Base-by-base conservation (phyloP, 2,113 vertebrate species). In the Hemibagrus wyckioides region DNA sequence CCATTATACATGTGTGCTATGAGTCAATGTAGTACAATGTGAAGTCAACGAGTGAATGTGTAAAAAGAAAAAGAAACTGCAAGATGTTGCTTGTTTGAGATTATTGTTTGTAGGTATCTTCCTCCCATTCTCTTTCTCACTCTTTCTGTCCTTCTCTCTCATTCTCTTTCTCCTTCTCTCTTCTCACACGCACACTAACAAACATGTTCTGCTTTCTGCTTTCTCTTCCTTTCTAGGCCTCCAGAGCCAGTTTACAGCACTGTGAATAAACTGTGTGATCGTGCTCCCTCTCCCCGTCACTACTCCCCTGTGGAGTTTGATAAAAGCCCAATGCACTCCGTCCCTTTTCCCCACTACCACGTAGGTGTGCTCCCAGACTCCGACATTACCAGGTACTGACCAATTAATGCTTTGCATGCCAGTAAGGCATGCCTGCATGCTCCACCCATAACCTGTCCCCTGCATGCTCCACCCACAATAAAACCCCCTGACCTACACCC, bases 191-290 rank as follows among this genome's bases (percentile, higher is more conserved):
- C 80, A 0, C 67, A 86, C 65, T 89, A 91, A 89, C 85, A 39
- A 33, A 65, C 82, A 63, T 87, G 36, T 82, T 88, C 21, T 90
- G 67, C 86, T 81, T 84, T 86, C 75, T 88, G 50, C 84, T 80
- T 30, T 83, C 81, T 69, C 87, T 87, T 92, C 92, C 93, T 94
- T 94, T 95, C 94, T 94, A 98, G 98, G 97, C 96, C 96, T 95
- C 96, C 97, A 92, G 97, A 99, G 96, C 98, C 97, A 82, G 97
- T 99, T 97, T 99, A 98, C 97, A 99, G 97, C 98, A 98, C 97
- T 97, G 97, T 98, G 96, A 99, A 99, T 97, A 99, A 99, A 97
- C 95, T 97, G 89, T 97, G 97, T 96, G 98, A 99, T 95, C 97
- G 97, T 94, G 96, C 95, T 94, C 95, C 97, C 94, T 98, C 97